Evolutionary conservation across 2,113 vertebrate species (phyloP).

Genomic region (Nestor notabilis): DNA sequence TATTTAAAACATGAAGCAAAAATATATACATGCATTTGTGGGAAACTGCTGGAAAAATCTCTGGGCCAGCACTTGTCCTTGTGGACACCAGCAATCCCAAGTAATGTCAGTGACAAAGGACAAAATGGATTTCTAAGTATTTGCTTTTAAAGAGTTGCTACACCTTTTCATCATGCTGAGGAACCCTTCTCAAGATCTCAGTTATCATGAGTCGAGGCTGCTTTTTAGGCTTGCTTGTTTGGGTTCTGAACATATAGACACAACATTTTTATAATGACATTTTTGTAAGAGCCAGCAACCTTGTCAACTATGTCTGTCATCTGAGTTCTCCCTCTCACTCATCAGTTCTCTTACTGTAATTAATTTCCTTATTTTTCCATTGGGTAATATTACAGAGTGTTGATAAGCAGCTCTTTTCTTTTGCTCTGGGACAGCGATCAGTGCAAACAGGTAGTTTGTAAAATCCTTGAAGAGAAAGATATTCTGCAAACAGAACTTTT

Average conservation of each 20-base stretch:
- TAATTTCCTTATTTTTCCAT: conserved; percentile 9
- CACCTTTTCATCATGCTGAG: not conserved
- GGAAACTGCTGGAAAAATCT: not conserved
- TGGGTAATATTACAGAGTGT: not conserved
- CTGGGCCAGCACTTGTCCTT: not conserved
- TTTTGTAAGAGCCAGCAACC: not conserved
- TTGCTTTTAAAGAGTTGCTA: not conserved
- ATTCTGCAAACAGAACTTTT: not conserved
- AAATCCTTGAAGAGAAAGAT: not conserved
- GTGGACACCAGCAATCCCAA: not conserved
- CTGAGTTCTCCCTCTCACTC: not conserved
- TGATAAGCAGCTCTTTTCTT: conserved; percentile 1
- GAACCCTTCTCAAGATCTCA: not conserved
- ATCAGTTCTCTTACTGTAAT: not conserved
- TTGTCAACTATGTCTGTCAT: not conserved
- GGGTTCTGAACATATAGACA: not conserved
- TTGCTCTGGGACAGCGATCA: not conserved
- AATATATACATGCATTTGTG: not conserved
- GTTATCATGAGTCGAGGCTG: rapidly evolving
- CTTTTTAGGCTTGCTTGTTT: not conserved
- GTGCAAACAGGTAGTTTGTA: not conserved
- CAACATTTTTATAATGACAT: not conserved
- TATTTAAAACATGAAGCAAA: not conserved
- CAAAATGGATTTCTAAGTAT: not conserved
- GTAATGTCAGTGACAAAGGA: not conserved